Evolutionary conservation across 2,113 vertebrate genomes (phyloP), one percentile per base, ranked within the genome.

Genomic region (Otus sunia): DNA sequence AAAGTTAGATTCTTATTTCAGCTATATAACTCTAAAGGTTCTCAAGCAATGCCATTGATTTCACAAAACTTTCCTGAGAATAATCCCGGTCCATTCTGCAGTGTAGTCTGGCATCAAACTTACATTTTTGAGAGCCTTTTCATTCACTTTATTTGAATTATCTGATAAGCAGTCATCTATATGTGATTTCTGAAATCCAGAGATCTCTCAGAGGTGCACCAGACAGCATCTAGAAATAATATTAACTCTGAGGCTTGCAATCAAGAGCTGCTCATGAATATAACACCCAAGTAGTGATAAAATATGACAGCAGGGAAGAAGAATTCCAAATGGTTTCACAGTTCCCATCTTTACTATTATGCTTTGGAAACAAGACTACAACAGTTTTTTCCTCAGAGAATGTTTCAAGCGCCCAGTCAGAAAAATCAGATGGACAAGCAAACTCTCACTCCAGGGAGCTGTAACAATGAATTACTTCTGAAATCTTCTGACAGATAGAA

Each of bases 401-500:
- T 93, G 83, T 96, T 94, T 96, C 73, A 96, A 90, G 89, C 71
- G 37, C 84, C 95, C 96, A 92, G 93, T 96, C 84, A 91, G 66
- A 83, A 95, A 97, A 97, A 97, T 97, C 95, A 97, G 97, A 96
- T 80, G 96, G 93, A 96, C 96, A 97, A 95, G 95, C 95, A 94
- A 91, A 95, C 80, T 96, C 52, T 45, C 90, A 95, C 98, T 98
- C 97, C 92, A 91, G 97, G 96, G 95, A 93, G 84, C 86, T 94
- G 91, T 77, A 96, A 90, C 90, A 95, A 88, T 69, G 96, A 95
- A 94, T 97, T 98, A 95, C 45, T 92, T 93, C 88, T 96, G 94
- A 97, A 97, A 97, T 94, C 75, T 94, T 97, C 92, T 97, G 97
- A 98, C 97, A 98, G 97, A 97, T 89, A 97, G 97, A 96, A 97